Base-by-base conservation (phyloP, 1,140 invertebrate species). In the Mactra quadrangularis region DNA sequence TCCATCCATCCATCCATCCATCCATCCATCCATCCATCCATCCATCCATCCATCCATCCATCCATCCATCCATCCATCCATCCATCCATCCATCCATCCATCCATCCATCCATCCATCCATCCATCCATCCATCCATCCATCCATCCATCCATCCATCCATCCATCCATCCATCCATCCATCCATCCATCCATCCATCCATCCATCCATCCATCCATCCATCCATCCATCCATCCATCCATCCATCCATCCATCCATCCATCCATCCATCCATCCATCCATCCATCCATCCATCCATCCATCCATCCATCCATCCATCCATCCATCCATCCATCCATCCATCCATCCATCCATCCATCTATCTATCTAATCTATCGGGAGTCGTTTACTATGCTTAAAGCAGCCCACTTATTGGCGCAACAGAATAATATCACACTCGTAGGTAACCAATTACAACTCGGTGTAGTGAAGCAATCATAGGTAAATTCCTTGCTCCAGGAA, bases 281-380 rank as follows among this genome's bases (percentile, higher is more conserved):
- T 47, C 45, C 45, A 47, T 47, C 45, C 45, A 47, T 47, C 45
- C 45, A 47, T 47, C 45, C 45, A 47, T 47, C 45, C 45, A 47
- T 47, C 45, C 45, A 47, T 47, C 45, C 45, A 47, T 47, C 45
- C 45, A 47, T 47, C 45, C 45, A 47, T 47, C 45, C 45, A 47
- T 47, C 45, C 45, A 47, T 47, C 45, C 45, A 47, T 47, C 45
- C 45, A 47, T 47, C 45, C 45, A 47, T 47, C 45, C 45, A 47
- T 47, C 45, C 45, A 47, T 47, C 45, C 45, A 47, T 47, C 45
- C 45, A 47, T 47, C n/a, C n/a, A n/a, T n/a, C n/a, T n/a, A n/a
- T n/a, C n/a, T n/a, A n/a, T n/a, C n/a, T n/a, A n/a, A n/a, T 9
- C 45, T 11, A 11, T 9, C 45, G 19, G 9, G 9, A 9, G 45